Evolutionary conservation across 2,888 invertebrate genomes (phyloP), one percentile per base, ranked within the genome.

Genomic region (Cataglyphis cursor): DNA sequence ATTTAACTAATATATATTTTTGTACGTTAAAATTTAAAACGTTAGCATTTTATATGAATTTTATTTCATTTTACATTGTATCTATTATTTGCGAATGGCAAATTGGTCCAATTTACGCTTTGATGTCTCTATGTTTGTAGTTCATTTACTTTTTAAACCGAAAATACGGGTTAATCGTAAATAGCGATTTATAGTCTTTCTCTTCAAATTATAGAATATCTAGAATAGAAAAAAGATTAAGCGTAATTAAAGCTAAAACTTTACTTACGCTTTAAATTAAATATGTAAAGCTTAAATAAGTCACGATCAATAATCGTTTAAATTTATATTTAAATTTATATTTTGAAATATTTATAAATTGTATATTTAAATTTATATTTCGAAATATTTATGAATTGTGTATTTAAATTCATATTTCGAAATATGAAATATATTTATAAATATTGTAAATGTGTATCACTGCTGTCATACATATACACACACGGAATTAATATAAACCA

Each of bases 221-320:
- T 75, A 24, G 24, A 75, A 75, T 65, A 65, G 65, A 75, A 51
- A 38, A 38, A 38, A 54, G 75, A 75, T 75, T 75, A 24, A 62
- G 31, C 35, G 8, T 75, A 24, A 35, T 51, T 35, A 75, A 5
- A 21, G 4, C 35, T 31, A 28, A 4, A 15, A 4, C 24, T 24
- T 31, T 15, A 51, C 24, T 31, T 12, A 51, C 2, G 15, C 10
- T 38, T 38, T 15, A 28, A 24, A 73, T 12, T n/a, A 44, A 44
- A 44, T 44, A 66, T 3, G 10, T 59, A n/a, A 28, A 31, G 21
- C 8, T 5, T 15, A 54, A 54, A 72, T 57, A 57, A 38, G 9
- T 21, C 6, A 35, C 1, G 15, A 57, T 31, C 12, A n/a, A 3
- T 68, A 48, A 68, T 1, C 8, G 15, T 51, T 54, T 15, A 3